These are phyloP conservation scores for Atherinomorus stipes DNA, from an alignment of 2,113 vertebrate genomes.

Conservation along the genomic window DNA sequence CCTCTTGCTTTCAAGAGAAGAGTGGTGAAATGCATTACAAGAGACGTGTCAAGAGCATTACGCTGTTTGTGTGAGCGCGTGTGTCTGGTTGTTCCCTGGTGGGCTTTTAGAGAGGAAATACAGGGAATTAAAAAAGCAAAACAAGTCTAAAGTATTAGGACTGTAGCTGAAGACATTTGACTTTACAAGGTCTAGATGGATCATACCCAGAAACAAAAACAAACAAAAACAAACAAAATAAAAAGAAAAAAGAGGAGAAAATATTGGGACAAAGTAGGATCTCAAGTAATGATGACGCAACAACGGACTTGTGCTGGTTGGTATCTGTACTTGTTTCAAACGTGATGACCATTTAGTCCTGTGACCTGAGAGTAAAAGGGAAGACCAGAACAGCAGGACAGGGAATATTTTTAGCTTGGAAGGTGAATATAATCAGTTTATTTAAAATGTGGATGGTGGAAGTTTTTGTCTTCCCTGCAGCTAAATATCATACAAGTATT, in stretches of 20 bases:
- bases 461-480: too few relatives aligned
- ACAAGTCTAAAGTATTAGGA: too few relatives aligned
- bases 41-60: constrained; percentile 48
- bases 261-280: background rate
- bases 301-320: background rate
- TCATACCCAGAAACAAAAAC: too few relatives aligned
- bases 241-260: background rate
- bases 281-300: background rate
- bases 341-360: constrained; percentile 1
- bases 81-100: constrained; percentile 32
- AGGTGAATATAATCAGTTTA: too few relatives aligned
- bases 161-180: background rate
- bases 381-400: too few relatives aligned
- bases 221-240: too few relatives aligned
- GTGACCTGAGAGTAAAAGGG: background rate
- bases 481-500: too few relatives aligned
- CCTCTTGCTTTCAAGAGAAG: constrained; percentile 4
- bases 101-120: constrained; percentile 3
- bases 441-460: too few relatives aligned
- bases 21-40: constrained; percentile 44
- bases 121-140: background rate
- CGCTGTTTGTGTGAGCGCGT: constrained; percentile 11
- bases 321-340: background rate
- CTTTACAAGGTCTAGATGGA: constrained; percentile 40
- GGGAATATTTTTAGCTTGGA: too few relatives aligned